phyloP scores from a whole-genome alignment of 1,140 invertebrate species.

The Carcinoscorpius rotundicauda region DNA sequence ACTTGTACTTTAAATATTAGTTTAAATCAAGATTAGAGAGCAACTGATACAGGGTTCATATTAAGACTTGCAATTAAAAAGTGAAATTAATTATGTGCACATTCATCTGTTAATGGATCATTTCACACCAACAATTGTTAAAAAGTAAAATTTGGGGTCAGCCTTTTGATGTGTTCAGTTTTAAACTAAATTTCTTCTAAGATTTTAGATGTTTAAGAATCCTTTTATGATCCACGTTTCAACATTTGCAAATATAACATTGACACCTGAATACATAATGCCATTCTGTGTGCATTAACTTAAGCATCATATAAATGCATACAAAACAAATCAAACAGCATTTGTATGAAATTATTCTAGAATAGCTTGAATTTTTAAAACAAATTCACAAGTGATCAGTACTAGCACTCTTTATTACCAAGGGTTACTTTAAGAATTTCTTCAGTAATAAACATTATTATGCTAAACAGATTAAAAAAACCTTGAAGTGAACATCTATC shows the following conservation, averaged over 20 bases:
- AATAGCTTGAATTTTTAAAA: not conserved
- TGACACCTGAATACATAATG: no score
- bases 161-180: not conserved
- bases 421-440: not conserved
- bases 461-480: conserved; percentile 6
- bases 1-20: not conserved
- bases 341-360: no score
- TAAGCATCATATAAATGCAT: no score
- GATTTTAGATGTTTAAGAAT: no score
- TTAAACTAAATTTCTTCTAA: not conserved
- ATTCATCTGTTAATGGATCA: not conserved
- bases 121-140: not conserved
- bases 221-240: no score
- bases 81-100: not conserved
- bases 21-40: not conserved
- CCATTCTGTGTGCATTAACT: no score
- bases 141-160: no score
- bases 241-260: no score
- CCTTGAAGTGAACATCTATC: conserved; percentile 8
- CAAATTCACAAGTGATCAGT: not conserved
- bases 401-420: not conserved
- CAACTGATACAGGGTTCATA: no score
- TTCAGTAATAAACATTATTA: not conserved
- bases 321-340: no score
- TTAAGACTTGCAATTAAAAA: not conserved